Conservation (phyloP, 2,797 vertebrate species). For the Enteromius trimaculatus region DNA sequence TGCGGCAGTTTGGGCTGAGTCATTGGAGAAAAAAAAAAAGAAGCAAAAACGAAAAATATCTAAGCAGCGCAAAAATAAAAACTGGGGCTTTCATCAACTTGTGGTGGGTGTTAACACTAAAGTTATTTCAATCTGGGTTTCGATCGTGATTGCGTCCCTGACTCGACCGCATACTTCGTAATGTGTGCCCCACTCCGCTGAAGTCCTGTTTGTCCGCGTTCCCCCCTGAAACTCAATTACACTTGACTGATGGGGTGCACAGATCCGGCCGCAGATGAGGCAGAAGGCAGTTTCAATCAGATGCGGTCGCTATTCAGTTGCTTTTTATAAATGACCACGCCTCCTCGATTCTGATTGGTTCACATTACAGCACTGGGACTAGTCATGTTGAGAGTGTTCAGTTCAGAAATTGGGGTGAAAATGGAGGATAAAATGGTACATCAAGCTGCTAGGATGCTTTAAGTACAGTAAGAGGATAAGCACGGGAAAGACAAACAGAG, state of each 20-base stretch:
- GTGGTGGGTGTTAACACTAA: conserved; percentile 55
- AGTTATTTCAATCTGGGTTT: conserved; percentile 56
- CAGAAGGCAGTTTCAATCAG: conserved; percentile 51
- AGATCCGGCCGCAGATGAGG: conserved; percentile 43
- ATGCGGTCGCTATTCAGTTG: conserved; percentile 39
- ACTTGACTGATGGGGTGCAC: conserved; percentile 57
- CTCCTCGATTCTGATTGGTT: conserved; percentile 15
- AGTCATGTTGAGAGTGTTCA: neutral
- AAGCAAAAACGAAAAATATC: conserved; percentile 38
- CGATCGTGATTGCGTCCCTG: conserved; percentile 51
- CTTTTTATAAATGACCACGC: conserved; percentile 40
- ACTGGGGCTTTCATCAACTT: conserved; percentile 57
- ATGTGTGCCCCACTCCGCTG: conserved; percentile 11
- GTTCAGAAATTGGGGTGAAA: conserved; percentile 16
- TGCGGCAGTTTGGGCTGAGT: conserved; percentile 30
- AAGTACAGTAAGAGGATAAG: conserved; percentile 34
- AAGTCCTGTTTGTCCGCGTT: conserved; percentile 35
- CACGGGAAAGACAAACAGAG: conserved; percentile 33
- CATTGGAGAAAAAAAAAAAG: conserved; percentile 5
- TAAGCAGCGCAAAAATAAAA: conserved; percentile 42
- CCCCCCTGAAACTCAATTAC: conserved; percentile 47
- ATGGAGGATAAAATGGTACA: neutral
- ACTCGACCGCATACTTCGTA: conserved; percentile 25
- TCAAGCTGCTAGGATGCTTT: neutral
- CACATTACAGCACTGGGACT: conserved; percentile 1